Evolutionary conservation across 1,140 invertebrate genomes (phyloP), one percentile per base, ranked within the genome.

Genomic region (Penaeus japonicus): DNA sequence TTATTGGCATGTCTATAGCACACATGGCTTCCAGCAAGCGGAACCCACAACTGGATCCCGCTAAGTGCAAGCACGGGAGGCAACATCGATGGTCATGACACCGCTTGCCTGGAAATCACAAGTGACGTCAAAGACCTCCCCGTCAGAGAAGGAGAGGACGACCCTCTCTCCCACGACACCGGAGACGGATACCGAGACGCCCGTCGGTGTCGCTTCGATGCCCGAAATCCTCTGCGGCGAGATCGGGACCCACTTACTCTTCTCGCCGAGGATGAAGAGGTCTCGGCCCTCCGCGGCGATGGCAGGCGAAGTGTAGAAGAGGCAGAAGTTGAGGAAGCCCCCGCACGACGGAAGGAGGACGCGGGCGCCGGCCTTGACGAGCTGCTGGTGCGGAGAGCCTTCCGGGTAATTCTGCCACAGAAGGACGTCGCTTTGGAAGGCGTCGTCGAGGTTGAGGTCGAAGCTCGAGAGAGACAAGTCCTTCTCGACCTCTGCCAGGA

Each of bases 401-500:
- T 59, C 55, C 4, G 88, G 88, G 55, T 89, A 89, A 35, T 89
- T 82, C 32, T 70, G 65, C 79, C 81, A 89, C 18, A 85, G 27
- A 20, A 84, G 47, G n/a, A 65, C 78, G 7, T 30, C n/a, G 22
- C 27, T 73, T 17, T 30, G 32, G 30, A 89, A 84, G 20, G 88
- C 75, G 4, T 79, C 59, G 12, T 62, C 81, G 1, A 89, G 70
- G 53, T 89, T 84, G 20, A 59, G 47, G 22, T 85, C 82, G 0
- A 39, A 53, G 30, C 75, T 81, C 4, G 82, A 62, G 57, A 84
- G 65, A 1, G 20, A 30, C 1, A 79, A 53, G 20, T 15, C 10
- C 24, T 75, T 79, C n/a, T 59, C 65, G 22, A 89, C 82, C n/a
- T 89, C 82, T 15, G 88, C 88, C 17, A 89, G 75, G 88, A 89